Conservation (phyloP, 2,888 invertebrate genomes). For the Ochropleura leucogaster region DNA sequence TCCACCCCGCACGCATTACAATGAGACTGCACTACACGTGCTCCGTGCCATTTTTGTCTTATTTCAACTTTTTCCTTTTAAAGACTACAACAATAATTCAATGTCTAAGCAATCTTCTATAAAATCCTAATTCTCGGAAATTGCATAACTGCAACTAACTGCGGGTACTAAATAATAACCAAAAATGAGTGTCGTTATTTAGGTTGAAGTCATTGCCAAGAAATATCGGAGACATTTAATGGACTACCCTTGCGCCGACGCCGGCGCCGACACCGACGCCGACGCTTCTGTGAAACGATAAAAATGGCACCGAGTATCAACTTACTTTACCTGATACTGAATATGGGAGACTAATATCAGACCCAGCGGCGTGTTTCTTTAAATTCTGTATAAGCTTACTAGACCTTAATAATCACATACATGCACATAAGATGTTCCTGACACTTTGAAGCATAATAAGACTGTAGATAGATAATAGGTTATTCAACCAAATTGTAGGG, state of each 20-base stretch:
- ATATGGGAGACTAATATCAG: no score
- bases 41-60: slow-evolving; percentile 30
- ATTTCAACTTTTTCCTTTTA: background rate
- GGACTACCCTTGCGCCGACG: background rate
- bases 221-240: background rate
- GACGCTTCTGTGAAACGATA: background rate
- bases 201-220: background rate
- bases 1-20: background rate
- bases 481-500: slow-evolving; percentile 4
- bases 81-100: background rate
- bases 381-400: background rate
- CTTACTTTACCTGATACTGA: background rate
- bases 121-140: background rate
- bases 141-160: background rate
- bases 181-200: background rate
- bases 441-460: slow-evolving; percentile 15
- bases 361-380: background rate
- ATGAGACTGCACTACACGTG: background rate
- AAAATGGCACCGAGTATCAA: background rate
- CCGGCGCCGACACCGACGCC: background rate
- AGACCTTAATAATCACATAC: background rate
- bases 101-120: background rate
- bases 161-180: background rate
- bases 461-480: slow-evolving; percentile 25
- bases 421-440: background rate